phyloP scores from a whole-genome alignment of 2,888 invertebrate genomes.

The Thymelicus sylvestris region DNA sequence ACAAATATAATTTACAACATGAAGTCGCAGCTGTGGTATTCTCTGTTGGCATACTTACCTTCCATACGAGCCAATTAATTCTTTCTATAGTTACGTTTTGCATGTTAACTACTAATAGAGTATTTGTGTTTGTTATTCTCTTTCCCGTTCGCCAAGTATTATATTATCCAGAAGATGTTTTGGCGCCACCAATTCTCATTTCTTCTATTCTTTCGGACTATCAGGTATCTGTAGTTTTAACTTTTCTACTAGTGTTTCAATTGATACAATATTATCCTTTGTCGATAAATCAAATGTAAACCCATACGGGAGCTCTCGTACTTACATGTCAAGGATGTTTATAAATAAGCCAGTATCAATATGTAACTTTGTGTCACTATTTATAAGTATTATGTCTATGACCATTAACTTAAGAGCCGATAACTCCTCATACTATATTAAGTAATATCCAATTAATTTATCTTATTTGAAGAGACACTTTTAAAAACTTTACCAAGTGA shows the following conservation, averaged over 20 bases:
- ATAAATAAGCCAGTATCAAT: constrained; percentile 46
- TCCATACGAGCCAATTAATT: constrained; percentile 4
- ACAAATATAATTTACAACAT: not conserved
- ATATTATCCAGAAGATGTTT: no score
- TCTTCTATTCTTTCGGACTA: not conserved
- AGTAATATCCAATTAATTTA: no score
- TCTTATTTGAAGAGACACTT: no score
- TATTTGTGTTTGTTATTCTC: not conserved
- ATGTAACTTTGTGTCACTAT: not conserved
- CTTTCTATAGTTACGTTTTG: not conserved
- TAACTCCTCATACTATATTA: no score
- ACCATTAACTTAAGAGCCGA: not conserved
- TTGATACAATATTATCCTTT: no score
- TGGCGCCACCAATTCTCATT: not conserved
- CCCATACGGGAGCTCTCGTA: not conserved
- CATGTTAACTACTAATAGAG: not conserved
- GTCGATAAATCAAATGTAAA: constrained; percentile 1
- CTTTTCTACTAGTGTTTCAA: no score
- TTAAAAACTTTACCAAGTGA: no score
- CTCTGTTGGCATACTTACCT: not conserved
- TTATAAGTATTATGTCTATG: not conserved
- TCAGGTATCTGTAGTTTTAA: not conserved
- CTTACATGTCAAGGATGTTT: constrained; percentile 52
- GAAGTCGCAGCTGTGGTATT: not conserved
- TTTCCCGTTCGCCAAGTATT: not conserved